phyloP scores from a whole-genome alignment of 2,113 vertebrate species.

The Barbus barbus region DNA sequence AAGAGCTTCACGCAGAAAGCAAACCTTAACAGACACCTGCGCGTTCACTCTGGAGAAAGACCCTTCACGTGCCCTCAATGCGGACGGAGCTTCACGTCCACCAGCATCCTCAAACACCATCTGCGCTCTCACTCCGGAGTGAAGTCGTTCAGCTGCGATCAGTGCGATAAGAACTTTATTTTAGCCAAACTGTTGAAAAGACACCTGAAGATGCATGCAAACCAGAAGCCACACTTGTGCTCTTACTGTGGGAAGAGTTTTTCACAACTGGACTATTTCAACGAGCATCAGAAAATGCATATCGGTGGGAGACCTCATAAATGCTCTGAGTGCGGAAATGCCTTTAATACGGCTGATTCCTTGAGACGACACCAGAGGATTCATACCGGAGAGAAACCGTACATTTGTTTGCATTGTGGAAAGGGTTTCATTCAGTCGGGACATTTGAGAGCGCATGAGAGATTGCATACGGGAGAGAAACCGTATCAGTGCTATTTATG shows the following conservation, averaged over 20 bases:
- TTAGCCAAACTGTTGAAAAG: background rate
- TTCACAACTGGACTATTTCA: background rate
- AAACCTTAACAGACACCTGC: background rate
- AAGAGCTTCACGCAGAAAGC: background rate
- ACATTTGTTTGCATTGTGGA: background rate
- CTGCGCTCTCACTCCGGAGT: background rate
- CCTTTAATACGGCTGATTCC: background rate
- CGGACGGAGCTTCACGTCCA: background rate
- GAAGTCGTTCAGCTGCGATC: background rate
- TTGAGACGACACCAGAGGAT: background rate
- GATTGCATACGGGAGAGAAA: background rate
- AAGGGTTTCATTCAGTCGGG: background rate
- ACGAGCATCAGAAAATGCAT: background rate
- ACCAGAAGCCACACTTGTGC: background rate
- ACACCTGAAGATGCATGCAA: slow-evolving; percentile 9
- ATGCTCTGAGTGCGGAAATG: background rate
- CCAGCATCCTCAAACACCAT: background rate
- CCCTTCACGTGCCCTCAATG: background rate
- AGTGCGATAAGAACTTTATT: background rate
- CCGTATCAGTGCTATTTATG: background rate
- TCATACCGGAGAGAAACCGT: background rate
- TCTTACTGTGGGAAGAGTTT: background rate
- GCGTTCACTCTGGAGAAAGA: background rate
- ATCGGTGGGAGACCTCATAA: background rate
- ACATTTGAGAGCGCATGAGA: background rate